Conservation (phyloP, 1,140 invertebrate genomes). For the Xylocopa sonorina region DNA sequence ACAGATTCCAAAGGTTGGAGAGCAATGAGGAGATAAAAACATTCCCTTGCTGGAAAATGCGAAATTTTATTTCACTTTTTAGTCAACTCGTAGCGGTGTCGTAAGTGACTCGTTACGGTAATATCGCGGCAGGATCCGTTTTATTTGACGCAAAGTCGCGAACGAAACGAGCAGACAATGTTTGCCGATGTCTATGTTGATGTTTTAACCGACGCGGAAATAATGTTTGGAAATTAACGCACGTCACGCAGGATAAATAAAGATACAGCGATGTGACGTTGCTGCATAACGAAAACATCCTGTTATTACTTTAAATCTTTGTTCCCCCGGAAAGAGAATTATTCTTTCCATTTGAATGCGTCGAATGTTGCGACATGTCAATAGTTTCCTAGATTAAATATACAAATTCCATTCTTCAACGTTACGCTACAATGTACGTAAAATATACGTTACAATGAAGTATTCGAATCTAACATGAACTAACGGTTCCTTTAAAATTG, state of each 20-base stretch:
- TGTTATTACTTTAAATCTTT: neutral
- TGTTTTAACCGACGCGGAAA: neutral
- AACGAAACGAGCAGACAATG: neutral
- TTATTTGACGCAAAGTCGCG: constrained; percentile 1
- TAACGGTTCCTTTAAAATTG: no score
- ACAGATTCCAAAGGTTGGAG: constrained; percentile 2
- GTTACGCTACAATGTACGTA: no score
- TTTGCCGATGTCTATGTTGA: neutral
- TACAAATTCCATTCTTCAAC: no score
- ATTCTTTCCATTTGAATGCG: no score
- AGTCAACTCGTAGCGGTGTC: neutral
- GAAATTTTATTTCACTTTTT: neutral
- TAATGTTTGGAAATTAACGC: neutral
- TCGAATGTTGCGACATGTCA: no score
- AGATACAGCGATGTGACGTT: neutral
- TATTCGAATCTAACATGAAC: neutral
- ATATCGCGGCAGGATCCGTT: neutral
- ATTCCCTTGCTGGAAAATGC: no score
- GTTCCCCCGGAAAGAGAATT: no score
- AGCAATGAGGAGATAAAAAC: neutral
- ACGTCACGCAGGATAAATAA: no score
- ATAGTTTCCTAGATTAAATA: no score
- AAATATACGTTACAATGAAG: no score
- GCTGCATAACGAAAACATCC: no score
- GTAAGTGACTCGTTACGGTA: neutral